Conservation (phyloP, 2,113 vertebrate species). For the Emberiza fucata region DNA sequence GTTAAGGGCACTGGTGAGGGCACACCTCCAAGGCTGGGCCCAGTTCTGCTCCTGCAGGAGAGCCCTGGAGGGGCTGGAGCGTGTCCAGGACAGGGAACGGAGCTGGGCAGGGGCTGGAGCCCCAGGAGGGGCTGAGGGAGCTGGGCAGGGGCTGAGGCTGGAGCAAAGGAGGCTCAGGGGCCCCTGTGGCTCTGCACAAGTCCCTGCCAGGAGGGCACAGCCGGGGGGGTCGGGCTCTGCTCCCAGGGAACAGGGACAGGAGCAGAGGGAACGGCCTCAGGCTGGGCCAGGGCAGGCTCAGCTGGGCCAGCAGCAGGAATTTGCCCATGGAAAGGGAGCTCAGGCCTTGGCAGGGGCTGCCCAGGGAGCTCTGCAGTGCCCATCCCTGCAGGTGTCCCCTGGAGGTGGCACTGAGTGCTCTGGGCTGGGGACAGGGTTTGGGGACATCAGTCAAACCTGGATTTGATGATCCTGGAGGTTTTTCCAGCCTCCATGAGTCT, state of each 20-base stretch:
- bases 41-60: background rate
- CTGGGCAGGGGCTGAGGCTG: background rate
- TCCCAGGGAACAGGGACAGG: background rate
- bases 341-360: background rate
- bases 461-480: background rate
- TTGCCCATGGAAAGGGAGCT: background rate
- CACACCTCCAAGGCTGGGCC: rapidly evolving
- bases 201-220: background rate
- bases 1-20: background rate
- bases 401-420: background rate
- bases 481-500: rapidly evolving
- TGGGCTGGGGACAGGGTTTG: background rate
- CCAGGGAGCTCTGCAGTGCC: background rate
- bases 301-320: background rate
- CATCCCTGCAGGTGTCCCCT: background rate
- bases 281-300: background rate
- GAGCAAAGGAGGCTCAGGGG: background rate
- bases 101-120: background rate
- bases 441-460: rapidly evolving
- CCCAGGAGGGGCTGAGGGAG: background rate
- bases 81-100: rapidly evolving
- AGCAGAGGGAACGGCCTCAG: background rate
- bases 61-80: background rate
- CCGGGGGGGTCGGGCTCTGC: background rate
- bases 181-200: background rate